phyloP scores from a whole-genome alignment of 2,113 vertebrate genomes.

The Aramus guarauna region DNA sequence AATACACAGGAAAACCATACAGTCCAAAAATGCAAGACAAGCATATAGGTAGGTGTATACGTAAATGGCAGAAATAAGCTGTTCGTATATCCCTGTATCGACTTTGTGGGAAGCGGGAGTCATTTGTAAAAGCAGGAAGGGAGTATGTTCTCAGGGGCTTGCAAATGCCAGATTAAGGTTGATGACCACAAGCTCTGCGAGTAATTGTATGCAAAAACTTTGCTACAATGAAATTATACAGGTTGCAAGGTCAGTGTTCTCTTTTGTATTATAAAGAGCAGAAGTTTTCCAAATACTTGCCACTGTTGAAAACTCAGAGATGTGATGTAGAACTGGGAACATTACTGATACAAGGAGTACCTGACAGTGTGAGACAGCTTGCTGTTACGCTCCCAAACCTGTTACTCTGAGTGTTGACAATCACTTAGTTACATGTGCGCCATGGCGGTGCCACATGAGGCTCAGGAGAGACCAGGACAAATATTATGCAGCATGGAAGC shows the following conservation, averaged over 20 bases:
- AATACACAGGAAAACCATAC: not conserved
- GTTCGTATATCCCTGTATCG: not conserved
- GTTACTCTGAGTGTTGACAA: not conserved
- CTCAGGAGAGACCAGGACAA: not conserved
- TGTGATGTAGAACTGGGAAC: not conserved
- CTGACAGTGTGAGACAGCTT: not conserved
- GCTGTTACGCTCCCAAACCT: not conserved
- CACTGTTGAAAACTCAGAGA: not conserved
- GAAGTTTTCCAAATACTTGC: not conserved
- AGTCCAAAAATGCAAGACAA: not conserved
- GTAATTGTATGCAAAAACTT: not conserved
- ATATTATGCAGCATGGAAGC: not conserved
- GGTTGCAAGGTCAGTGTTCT: not conserved
- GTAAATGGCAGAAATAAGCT: not conserved
- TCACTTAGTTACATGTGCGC: not conserved
- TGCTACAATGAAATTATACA: not conserved
- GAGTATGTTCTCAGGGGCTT: not conserved
- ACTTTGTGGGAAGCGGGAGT: not conserved
- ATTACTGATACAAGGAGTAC: not conserved
- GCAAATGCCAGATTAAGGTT: not conserved
- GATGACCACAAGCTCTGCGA: not conserved
- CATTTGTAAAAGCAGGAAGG: not conserved
- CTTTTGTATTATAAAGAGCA: not conserved
- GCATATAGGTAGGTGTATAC: not conserved
- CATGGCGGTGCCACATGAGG: rapidly evolving